These are phyloP conservation scores for Sitta europaea DNA, from an alignment of 2,113 vertebrate genomes.

Conservation along the genomic window DNA sequence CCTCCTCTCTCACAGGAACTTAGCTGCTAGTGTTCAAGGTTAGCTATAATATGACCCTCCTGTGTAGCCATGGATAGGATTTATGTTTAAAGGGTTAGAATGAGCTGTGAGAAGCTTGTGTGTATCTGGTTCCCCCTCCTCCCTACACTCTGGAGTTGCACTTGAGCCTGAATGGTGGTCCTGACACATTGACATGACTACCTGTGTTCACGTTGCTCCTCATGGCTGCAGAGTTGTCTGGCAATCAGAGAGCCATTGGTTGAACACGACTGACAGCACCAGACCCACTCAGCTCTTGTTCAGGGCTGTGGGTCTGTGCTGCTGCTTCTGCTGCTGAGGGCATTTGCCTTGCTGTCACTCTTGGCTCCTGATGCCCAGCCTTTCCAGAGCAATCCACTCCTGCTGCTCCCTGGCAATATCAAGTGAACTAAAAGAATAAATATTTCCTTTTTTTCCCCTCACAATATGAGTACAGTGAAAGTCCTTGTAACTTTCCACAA, in stretches of 20 bases:
- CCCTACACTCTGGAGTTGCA: accelerated
- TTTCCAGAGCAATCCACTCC: background rate
- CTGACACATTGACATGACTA: background rate
- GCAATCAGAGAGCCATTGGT: background rate
- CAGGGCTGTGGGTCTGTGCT: background rate
- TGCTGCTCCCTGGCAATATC: background rate
- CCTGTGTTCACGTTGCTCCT: background rate
- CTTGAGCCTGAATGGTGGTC: background rate
- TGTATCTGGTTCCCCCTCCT: background rate
- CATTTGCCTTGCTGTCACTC: background rate
- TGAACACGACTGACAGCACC: background rate
- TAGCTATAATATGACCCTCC: background rate
- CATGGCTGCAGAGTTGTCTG: background rate
- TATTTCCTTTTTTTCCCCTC: background rate
- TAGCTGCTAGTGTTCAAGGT: background rate
- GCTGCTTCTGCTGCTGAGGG: accelerated
- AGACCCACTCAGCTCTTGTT: background rate
- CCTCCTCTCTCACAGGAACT: background rate
- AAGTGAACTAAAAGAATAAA: background rate
- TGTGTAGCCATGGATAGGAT: background rate
- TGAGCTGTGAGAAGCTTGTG: background rate
- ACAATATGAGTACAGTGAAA: background rate
- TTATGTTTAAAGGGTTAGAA: background rate
- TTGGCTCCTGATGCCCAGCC: background rate
- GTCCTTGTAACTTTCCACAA: background rate